Evolutionary conservation across 2,113 vertebrate species (phyloP), one percentile per base, ranked within the genome.

Genomic region (Corvus cornix): DNA sequence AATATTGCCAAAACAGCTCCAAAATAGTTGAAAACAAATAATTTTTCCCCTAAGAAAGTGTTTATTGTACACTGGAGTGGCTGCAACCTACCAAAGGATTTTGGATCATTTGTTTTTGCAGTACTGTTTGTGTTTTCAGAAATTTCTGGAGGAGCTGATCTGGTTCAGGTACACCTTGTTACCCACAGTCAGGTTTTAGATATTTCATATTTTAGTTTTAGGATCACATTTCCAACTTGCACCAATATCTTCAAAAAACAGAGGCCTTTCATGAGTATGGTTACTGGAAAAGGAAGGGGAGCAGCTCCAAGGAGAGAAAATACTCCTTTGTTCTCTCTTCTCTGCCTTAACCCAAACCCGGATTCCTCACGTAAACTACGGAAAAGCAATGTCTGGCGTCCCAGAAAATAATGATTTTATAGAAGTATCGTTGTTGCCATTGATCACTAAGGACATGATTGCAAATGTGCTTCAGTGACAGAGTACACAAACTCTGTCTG

Each of bases 301-400:
- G n/a, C 16, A 41, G 3, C 21, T 11, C 6, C 2, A 5, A 24
- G 33, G 12, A 67, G 6, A 52, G 23, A 70, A 64, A 43, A 83
- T 0, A 15, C 4, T 14, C 14, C 16, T 69, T 52, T 5, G 2
- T 11, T 33, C 22, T 48, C 0, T 0, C 17, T 48, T 37, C 43
- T 60, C 41, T 69, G 17, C 23, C 82, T 82, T 35, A 74, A 14
- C 0, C 1, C 31, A 69, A 48, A 62, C 18, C 12, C 20, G 2
- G 2, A 26, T 8, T 13, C 6, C 22, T 78, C 33, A 51, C 1
- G 6, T 4, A 55, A 92, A 18, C 24, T 11, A 7, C 0, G 0
- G 49, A 59, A 70, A 74, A 58, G 22, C 31, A 56, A n/a, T 8
- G 28, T 9, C 26, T 83, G 37, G 11, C 14, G 2, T 17, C 18